Evolutionary conservation across 2,797 vertebrate genomes (phyloP).

Genomic region (Pristis pectinata): DNA sequence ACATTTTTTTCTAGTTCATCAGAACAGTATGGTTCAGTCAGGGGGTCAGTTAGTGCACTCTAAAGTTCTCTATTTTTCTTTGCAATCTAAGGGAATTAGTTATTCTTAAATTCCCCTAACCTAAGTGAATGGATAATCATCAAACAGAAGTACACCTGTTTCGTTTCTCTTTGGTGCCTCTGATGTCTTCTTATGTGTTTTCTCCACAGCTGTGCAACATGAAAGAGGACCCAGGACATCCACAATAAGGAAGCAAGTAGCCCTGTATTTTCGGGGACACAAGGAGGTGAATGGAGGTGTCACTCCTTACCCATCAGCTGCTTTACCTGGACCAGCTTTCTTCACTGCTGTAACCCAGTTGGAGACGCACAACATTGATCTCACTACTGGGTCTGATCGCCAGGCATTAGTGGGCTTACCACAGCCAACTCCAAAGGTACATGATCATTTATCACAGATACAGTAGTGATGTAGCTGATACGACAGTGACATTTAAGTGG

Average conservation of each 20-base stretch:
- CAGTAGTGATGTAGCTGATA: no score
- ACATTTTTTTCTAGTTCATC: neutral
- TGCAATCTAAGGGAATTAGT: neutral
- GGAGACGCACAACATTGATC: slow-evolving; percentile 86
- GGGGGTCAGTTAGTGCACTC: neutral
- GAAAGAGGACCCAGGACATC: slow-evolving; percentile 93
- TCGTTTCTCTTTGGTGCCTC: neutral
- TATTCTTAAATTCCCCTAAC: neutral
- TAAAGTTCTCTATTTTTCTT: neutral
- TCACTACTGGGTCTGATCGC: slow-evolving; percentile 78
- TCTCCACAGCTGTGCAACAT: slow-evolving; percentile 83
- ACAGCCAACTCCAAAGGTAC: slow-evolving; percentile 94
- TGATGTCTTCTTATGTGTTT: neutral
- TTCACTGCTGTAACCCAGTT: slow-evolving; percentile 92
- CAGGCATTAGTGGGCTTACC: slow-evolving; percentile 88
- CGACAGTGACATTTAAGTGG: no score
- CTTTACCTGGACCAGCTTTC: slow-evolving; percentile 82
- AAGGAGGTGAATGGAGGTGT: slow-evolving; percentile 85
- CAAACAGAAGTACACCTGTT: neutral
- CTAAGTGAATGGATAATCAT: neutral
- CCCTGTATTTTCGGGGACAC: slow-evolving; percentile 94
- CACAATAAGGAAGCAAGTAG: slow-evolving; percentile 96
- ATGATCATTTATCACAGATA: neutral
- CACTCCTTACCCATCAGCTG: slow-evolving; percentile 76
- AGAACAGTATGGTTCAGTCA: neutral